Conservation (phyloP, 2,113 vertebrate species). For the Brachyhypopomus occidentalis region DNA sequence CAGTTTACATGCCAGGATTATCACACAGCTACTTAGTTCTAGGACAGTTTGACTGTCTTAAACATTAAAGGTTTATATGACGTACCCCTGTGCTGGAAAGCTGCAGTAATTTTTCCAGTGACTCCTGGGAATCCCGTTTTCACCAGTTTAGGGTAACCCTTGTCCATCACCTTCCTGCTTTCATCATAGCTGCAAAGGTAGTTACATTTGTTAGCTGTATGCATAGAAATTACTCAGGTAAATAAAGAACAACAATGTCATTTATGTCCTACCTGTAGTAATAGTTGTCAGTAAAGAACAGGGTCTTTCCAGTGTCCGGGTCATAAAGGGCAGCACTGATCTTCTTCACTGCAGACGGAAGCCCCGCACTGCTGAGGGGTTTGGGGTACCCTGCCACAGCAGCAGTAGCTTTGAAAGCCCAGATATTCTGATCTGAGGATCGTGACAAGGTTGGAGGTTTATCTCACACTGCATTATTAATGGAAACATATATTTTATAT, state of each 20-base stretch:
- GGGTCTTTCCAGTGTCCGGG: conserved; percentile 69
- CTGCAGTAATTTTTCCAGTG: conserved; percentile 76
- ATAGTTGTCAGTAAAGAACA: conserved; percentile 78
- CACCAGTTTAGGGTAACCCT: conserved; percentile 75
- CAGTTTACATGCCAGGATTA: conserved; percentile 44
- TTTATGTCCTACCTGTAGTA: conserved; percentile 84
- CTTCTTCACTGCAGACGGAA: conserved; percentile 70
- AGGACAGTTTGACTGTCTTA: neutral
- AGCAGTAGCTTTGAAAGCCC: too few species aligned
- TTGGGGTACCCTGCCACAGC: too few species aligned
- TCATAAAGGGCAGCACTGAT: conserved; percentile 82
- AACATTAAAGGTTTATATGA: conserved; percentile 62
- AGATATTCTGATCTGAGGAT: too few species aligned
- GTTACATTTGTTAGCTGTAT: conserved; percentile 70
- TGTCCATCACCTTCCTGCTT: conserved; percentile 73
- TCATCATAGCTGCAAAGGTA: conserved; percentile 78
- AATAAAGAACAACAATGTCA: neutral
- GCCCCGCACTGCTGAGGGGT: too few species aligned
- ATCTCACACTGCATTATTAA: neutral
- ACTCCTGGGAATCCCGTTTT: conserved; percentile 70
- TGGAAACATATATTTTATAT: neutral
- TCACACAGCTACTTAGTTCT: neutral
- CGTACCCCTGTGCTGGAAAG: conserved; percentile 76
- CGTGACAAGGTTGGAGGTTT: too few species aligned
- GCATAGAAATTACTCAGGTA: neutral